Base-by-base conservation (phyloP, 2,888 invertebrate genomes). In the Microctonus brassicae region DNA sequence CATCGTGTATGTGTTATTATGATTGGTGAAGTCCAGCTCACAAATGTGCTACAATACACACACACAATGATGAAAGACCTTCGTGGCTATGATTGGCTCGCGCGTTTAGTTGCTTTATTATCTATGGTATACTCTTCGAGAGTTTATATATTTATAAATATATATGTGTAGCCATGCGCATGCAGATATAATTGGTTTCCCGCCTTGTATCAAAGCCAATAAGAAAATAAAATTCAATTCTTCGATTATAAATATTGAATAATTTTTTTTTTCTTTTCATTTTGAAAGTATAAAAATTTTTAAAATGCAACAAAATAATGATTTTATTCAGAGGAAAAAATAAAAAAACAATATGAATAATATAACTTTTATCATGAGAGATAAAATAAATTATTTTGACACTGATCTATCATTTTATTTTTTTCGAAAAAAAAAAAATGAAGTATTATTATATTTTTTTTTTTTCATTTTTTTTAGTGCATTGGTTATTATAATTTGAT, bases 111-210 rank as follows among this genome's bases (percentile, higher is more conserved):
- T n/a, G n/a, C n/a, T 17, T 4, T n/a, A 7, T 47, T 75, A 71
- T 74, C 76, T 80, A 84, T 73, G 62, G 76, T 80, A 61, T 33
- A 70, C 78, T 84, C 81, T 34, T 47, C 79, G 63, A 69, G 77
- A 82, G 81, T 81, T 80, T 69, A 70, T 53, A 26, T 57, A 47
- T 47, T 24, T 34, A 60, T 22, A 34, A 33, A 60, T 29, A 7
- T 29, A 29, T 29, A 33, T 34, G 17, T 39, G 5, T n/a, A 39
- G 66, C 57, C 60, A 68, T 53, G 64, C 69, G 74, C 73, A 69
- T 69, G 74, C 73, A 69, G 70, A 67, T 73, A 69, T 60, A 73
- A 70, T 65, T n/a, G n/a, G n/a, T 79, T 79, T 80, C 77, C 76
- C 78, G 76, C 72, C 64, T 60, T 73, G 73, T 17, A 47, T 17